phyloP scores from a whole-genome alignment of 2,797 vertebrate species.

The Neomorphus geoffroyi region DNA sequence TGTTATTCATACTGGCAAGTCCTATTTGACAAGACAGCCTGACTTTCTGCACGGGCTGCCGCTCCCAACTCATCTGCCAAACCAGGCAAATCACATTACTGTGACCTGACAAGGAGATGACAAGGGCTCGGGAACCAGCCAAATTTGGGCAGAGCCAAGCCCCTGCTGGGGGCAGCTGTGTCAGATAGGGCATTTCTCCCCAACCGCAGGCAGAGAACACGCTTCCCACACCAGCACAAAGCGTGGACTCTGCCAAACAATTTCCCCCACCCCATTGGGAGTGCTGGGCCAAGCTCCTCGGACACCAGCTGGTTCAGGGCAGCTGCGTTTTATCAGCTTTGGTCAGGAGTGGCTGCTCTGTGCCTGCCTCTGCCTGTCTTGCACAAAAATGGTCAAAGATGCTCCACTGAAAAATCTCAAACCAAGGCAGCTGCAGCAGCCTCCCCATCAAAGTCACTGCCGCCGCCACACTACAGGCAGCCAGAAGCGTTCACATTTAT shows the following conservation, averaged over 20 bases:
- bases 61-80: neutral
- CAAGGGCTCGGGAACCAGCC: neutral
- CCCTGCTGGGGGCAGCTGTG: neutral
- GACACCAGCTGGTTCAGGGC: constrained; percentile 14
- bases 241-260: neutral
- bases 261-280: neutral
- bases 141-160: constrained; percentile 1
- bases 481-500: accelerated
- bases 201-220: neutral
- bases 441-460: accelerated
- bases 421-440: neutral
- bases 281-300: accelerated
- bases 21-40: neutral
- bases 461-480: neutral
- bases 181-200: accelerated
- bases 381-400: neutral
- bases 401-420: neutral
- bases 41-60: neutral
- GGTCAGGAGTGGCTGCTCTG: neutral
- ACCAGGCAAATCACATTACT: neutral
- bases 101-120: neutral
- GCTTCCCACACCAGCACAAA: neutral
- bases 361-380: neutral
- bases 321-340: neutral
- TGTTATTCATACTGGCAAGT: neutral